Conservation (phyloP, 1,140 invertebrate genomes). For the Achroia grisella region DNA sequence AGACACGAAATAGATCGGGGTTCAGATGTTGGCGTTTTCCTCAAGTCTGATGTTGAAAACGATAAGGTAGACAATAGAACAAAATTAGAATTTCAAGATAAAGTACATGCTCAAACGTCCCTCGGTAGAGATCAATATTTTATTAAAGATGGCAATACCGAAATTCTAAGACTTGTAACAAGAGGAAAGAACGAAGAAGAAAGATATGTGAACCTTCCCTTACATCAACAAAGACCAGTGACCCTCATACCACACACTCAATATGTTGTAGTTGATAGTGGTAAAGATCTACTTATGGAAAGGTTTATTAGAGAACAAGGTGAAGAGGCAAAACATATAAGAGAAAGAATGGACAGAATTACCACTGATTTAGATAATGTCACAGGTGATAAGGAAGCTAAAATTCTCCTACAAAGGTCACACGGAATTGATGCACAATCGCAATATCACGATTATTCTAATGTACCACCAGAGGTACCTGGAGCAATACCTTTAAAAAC, state of each 20-base stretch:
- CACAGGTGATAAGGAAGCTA: conserved; percentile 42
- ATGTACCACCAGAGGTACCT: conserved; percentile 47
- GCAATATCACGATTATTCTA: conserved; percentile 49
- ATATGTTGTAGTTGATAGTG: conserved; percentile 78
- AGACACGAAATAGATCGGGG: conserved; percentile 84
- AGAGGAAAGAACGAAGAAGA: conserved; percentile 79
- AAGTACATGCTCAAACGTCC: conserved; percentile 44
- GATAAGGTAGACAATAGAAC: conserved; percentile 49
- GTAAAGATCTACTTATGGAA: conserved; percentile 86
- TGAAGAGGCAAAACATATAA: conserved; percentile 72
- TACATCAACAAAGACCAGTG: conserved; percentile 66
- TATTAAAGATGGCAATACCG: conserved; percentile 87
- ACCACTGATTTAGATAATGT: conserved; percentile 60
- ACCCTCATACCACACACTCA: conserved; percentile 76
- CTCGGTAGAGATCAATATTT: conserved; percentile 81
- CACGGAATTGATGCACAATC: conserved; percentile 30
- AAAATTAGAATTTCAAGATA: conserved; percentile 42
- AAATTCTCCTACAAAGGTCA: conserved; percentile 34
- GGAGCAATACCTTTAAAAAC: conserved; percentile 52
- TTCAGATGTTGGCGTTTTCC: conserved; percentile 76
- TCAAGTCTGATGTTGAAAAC: conserved; percentile 57
- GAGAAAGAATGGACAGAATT: conserved; percentile 75
- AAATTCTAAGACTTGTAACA: conserved; percentile 86
- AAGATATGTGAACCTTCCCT: conserved; percentile 75
- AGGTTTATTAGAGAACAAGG: conserved; percentile 87